A percentile compares a stretch with the other conserved stretches of the same genome.
Conservation (phyloP, 2,113 vertebrate genomes). For the Ploceus nigricollis region DNA sequence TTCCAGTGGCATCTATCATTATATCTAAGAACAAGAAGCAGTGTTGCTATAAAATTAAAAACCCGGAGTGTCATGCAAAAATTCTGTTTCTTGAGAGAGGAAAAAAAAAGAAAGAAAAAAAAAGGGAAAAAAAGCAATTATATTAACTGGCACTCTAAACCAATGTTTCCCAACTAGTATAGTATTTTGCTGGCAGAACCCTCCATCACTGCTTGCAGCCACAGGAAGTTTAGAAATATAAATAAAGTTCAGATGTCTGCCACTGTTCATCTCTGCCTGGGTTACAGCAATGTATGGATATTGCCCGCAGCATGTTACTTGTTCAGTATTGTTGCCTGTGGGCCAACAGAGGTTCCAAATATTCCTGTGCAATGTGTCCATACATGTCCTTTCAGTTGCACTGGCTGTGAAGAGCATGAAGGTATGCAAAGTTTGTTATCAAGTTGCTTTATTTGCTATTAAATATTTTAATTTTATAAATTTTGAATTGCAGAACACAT, state of each 20-base stretch:
- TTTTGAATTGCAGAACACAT: background rate
- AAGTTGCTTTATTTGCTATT: background rate
- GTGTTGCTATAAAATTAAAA: background rate
- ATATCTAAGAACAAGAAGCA: background rate
- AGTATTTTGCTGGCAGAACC: background rate
- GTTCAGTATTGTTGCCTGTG: constrained; percentile 18
- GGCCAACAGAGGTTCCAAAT: background rate
- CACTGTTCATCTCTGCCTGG: background rate
- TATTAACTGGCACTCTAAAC: background rate
- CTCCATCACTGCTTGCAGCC: background rate
- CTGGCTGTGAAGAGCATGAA: background rate
- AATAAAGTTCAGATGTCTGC: constrained; percentile 6
- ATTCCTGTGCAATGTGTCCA: background rate
- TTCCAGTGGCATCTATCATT: background rate
- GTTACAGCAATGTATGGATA: background rate
- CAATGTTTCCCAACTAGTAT: background rate
- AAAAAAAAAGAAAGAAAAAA: background rate
- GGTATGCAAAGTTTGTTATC: background rate
- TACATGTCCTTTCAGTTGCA: background rate
- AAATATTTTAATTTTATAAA: background rate
- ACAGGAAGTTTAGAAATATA: background rate
- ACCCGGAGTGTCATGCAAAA: background rate
- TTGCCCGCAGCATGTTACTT: background rate
- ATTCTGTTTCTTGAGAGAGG: background rate
- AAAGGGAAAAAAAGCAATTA: background rate